Conservation (phyloP, 2,797 vertebrate species). For the Oryzias dopingdopingensis region DNA sequence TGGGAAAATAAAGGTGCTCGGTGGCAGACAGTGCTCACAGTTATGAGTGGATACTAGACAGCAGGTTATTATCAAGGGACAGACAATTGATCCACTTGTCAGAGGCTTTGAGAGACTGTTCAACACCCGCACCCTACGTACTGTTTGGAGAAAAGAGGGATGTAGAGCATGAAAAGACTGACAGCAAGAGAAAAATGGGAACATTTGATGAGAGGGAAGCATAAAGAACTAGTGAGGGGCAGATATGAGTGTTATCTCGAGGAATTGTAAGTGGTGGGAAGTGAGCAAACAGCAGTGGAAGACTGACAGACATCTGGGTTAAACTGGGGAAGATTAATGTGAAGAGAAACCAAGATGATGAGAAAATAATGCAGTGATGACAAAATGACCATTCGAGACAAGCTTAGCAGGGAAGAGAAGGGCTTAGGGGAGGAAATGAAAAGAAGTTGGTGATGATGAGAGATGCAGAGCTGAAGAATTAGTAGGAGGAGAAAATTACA, state of each 20-base stretch:
- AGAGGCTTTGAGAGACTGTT: conserved; percentile 58
- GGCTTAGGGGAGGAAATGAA: conserved; percentile 27
- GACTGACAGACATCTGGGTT: conserved; percentile 37
- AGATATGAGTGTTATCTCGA: conserved; percentile 32
- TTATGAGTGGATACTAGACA: conserved; percentile 52
- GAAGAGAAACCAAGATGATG: conserved; percentile 42
- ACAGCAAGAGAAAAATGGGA: conserved; percentile 37
- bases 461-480: conserved; percentile 41
- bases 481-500: conserved; percentile 38
- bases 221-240: conserved; percentile 19
- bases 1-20: conserved; percentile 42
- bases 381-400: conserved; percentile 15
- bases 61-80: conserved; percentile 61
- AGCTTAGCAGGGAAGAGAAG: conserved; percentile 19
- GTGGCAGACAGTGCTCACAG: conserved; percentile 21
- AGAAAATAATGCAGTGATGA: conserved; percentile 30
- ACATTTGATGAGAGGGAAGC: conserved; percentile 44
- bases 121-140: conserved; percentile 61
- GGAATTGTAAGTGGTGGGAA: conserved; percentile 45
- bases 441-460: conserved; percentile 46
- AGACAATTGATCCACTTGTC: conserved; percentile 68
- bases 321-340: conserved; percentile 45
- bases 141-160: conserved; percentile 33
- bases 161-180: conserved; percentile 34
- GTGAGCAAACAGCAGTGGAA: conserved; percentile 49